phyloP scores from a whole-genome alignment of 1,140 invertebrate species.

The Aradophagus sp. region DNA sequence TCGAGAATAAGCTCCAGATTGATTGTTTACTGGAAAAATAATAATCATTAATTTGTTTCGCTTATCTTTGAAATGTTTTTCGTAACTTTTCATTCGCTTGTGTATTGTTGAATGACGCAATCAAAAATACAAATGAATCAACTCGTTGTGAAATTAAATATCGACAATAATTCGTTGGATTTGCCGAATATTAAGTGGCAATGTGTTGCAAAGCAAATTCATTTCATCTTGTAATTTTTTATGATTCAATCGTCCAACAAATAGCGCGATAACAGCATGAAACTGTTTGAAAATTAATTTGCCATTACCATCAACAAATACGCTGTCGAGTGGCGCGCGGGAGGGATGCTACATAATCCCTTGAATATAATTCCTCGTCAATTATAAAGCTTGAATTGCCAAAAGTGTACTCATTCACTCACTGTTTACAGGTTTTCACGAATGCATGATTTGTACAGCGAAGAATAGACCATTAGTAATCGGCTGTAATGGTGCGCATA shows the following conservation, averaged over 20 bases:
- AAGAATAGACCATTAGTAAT: conserved; percentile 40
- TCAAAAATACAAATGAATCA: too few species aligned
- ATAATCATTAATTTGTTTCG: too few species aligned
- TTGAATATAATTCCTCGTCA: conserved; percentile 60
- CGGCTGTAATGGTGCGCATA: too few species aligned
- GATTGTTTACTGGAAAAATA: conserved; percentile 56
- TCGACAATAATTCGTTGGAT: too few species aligned
- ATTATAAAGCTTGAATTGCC: conserved; percentile 58
- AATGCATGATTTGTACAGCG: conserved; percentile 37
- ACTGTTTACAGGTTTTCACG: conserved; percentile 36
- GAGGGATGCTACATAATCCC: conserved; percentile 62
- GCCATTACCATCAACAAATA: conserved; percentile 62
- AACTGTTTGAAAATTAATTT: conserved; percentile 64
- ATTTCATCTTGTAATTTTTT: conserved; percentile 12
- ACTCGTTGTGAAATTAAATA: too few species aligned
- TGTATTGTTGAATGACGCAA: too few species aligned
- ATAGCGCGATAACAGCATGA: conserved; percentile 54
- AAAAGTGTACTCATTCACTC: conserved; percentile 39
- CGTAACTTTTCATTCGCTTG: too few species aligned
- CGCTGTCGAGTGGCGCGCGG: conserved; percentile 33
- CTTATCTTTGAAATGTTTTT: too few species aligned
- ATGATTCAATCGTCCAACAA: conserved; percentile 59
- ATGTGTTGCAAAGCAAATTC: too few species aligned
- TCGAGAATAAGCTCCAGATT: conserved; percentile 53
- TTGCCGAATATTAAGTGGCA: too few species aligned